Base-by-base conservation (phyloP, 2,888 invertebrate species). In the Athalia rosae region DNA sequence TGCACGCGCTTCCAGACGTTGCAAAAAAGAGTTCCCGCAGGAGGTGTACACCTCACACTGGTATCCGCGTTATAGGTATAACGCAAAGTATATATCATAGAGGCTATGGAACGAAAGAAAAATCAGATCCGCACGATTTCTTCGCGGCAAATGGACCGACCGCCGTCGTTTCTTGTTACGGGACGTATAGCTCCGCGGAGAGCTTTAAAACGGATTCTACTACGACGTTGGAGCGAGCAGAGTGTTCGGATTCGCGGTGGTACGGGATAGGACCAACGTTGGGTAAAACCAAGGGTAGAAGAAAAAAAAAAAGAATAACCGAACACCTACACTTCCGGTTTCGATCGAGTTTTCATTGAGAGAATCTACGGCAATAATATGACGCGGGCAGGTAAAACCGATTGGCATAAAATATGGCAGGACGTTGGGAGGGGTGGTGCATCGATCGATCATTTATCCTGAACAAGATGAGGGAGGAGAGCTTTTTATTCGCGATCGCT, bases 101-200 rank as follows among this genome's bases (percentile, higher is more conserved):
- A 28, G 28, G 28, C 8, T 53, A 67, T 41, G 50, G 50, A 67
- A 67, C 53, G 50, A 6, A 67, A 28, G 50, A 67, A 67, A 53
- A 67, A 67, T 67, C 53, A 50, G 67, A 67, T 67, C 48, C 53
- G 67, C 43, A 67, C 67, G 53, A 67, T 67, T 67, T 67, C 67
- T 50, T 67, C 45, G 50, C 28, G 50, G 67, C 45, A 67, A 67
- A 67, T 67, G 50, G 50, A 28, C 45, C 48, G 50, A 28, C 45
- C 48, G 67, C 45, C 50, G n/a, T 47, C n/a, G 6, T 59, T 59
- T 6, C 13, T 13, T 59, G 11, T 59, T 13, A 8, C 6, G 59
- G 7, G 41, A 67, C 53, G 48, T 67, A 67, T 67, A 8, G 67
- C 28, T 48, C 67, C 67, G n/a, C 15, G 53, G 67, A 67, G 67